Percentiles rank a stretch among this genome's conserved stretches.
Evolutionary conservation across 2,888 invertebrate genomes (phyloP).

Genomic region (Odontothrips loti): DNA sequence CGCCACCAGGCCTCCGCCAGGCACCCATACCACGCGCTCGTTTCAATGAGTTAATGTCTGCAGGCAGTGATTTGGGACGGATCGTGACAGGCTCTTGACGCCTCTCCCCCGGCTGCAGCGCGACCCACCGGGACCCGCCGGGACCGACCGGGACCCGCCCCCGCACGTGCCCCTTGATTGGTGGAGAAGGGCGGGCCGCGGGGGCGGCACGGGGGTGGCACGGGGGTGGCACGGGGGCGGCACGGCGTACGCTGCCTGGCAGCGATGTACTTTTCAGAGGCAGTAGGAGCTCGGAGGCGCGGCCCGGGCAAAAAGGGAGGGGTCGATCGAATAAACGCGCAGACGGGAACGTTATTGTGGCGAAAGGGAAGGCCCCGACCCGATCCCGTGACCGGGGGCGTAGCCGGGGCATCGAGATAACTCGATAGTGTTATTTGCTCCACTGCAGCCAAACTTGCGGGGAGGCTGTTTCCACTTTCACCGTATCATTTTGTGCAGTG

Average conservation of each 20-base stretch:
- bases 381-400: not conserved
- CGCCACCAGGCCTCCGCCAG: not conserved
- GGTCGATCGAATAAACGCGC: not conserved
- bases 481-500: too few relatives aligned
- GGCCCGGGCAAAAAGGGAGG: too few relatives aligned
- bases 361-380: not conserved
- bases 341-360: not conserved
- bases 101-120: not conserved
- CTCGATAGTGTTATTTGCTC: too few relatives aligned
- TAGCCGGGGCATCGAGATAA: too few relatives aligned
- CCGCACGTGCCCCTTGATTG: constrained; percentile 12
- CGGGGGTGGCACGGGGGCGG: not conserved
- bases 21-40: not conserved
- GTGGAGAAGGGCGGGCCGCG: not conserved
- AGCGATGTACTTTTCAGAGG: not conserved
- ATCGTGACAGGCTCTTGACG: constrained; percentile 4
- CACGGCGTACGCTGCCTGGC: not conserved
- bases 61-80: not conserved
- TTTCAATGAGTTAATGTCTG: not conserved
- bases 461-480: too few relatives aligned
- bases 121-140: not conserved
- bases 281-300: too few relatives aligned
- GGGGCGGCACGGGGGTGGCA: not conserved
- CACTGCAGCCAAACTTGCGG: too few relatives aligned
- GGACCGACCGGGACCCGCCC: not conserved